Evolutionary conservation across 64 coral and sea anemone species (phyloP), one percentile per base, ranked within the genome.

Genomic region (Exaiptasia diaphana): DNA sequence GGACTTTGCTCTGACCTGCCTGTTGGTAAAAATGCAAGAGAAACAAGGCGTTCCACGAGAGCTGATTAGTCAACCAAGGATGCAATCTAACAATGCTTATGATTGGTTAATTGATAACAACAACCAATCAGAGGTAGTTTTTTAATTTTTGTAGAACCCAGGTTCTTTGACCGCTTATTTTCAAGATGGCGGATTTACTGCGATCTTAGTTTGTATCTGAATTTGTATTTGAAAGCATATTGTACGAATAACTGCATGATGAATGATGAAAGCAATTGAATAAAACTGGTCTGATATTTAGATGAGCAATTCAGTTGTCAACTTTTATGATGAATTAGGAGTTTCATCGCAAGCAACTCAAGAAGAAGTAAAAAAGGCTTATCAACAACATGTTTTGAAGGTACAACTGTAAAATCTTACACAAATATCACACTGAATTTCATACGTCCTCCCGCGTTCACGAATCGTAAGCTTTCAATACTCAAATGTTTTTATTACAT

Each of bases 291-390:
- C n/a, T 64, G 3, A 64, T 20, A 36, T 35, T 18, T 23, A 35
- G 23, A 65, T 65, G 61, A 65, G 61, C 38, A 65, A 65, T 20
- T 35, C 6, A 17, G 12, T 38, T 35, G 13, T 35, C 31, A 93
- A 80, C 33, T 70, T 79, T 10, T 99, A 99, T 52, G 46, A 92
- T 41, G 68, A 84, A 14, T 75, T 99, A 41, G 95, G 95, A 20
- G 90, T 99, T 45, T 56, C 73, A 13, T 41, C 42, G 50, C 64
- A 65, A 32, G 81, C 90, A 18, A 81, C 71, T 20, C 50, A 81
- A 21, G 82, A 73, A 24, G 95, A 99, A 88, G 89, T 99, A n/a
- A 99, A 85, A 61, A 80, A 84, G 63, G 61, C 70, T 50, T 99
- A 99, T 41, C 95, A 93, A 45, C 77, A 53, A 24, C 67, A 93